A percentile compares a stretch with the other conserved stretches of the same genome.
Evolutionary conservation across 1,140 invertebrate genomes (phyloP).

Genomic region (Polyergus mexicanus): DNA sequence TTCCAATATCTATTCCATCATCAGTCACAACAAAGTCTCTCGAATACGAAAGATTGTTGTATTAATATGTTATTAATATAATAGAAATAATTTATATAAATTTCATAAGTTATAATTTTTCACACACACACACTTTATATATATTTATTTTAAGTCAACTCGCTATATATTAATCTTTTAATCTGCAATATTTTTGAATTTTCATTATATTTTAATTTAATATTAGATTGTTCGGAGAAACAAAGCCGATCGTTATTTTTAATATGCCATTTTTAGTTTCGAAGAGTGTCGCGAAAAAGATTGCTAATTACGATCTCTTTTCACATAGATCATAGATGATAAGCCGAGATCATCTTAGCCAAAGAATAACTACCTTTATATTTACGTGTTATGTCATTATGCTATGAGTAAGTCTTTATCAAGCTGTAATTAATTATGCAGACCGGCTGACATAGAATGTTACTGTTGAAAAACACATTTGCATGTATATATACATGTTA

Average conservation of each 20-base stretch:
- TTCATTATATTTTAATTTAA: not conserved
- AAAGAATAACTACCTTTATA: constrained; percentile 52
- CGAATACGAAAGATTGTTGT: not conserved
- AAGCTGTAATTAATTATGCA: constrained; percentile 34
- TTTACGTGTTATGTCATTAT: constrained; percentile 37
- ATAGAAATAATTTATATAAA: not conserved
- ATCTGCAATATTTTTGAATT: not conserved
- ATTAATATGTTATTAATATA: not conserved
- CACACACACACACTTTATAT: not conserved
- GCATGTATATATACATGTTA: not conserved
- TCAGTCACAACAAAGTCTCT: not conserved
- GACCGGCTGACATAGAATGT: not conserved
- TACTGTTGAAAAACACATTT: constrained; percentile 25
- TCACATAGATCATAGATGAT: not conserved
- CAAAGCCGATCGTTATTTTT: too few species aligned
- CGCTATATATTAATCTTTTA: not conserved
- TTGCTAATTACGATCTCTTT: constrained; percentile 35
- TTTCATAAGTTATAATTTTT: not conserved
- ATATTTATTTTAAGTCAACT: not conserved
- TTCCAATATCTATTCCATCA: not conserved
- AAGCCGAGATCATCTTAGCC: constrained; percentile 4
- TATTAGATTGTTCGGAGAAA: not conserved
- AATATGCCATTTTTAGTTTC: too few species aligned
- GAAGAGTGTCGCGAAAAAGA: not conserved
- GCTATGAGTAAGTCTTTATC: constrained; percentile 37